These are phyloP conservation scores for Ceratoteleas bidentatus DNA, from an alignment of 1,140 invertebrate species.

Conservation along the genomic window DNA sequence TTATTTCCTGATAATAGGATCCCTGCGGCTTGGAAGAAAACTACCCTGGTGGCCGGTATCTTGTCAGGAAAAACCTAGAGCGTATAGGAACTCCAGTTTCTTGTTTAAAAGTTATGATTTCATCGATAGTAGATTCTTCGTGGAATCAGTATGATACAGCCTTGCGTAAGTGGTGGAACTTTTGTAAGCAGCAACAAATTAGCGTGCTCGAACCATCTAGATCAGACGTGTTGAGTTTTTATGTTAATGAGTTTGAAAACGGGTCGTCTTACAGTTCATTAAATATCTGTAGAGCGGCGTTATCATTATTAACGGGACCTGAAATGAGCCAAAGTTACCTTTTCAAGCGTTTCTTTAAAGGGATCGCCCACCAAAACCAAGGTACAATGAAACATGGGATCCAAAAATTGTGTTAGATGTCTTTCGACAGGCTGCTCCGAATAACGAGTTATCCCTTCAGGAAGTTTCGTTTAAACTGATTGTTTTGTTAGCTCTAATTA, in stretches of 20 bases:
- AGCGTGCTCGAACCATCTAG: constrained; percentile 6
- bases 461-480: constrained; percentile 46
- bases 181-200: constrained; percentile 47
- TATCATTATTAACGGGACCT: constrained; percentile 30
- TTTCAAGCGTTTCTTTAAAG: constrained; percentile 64
- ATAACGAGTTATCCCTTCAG: constrained; percentile 40
- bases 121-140: constrained; percentile 64
- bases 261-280: constrained; percentile 5
- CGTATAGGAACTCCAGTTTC: constrained; percentile 35
- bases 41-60: not conserved
- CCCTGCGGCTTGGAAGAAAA: too few species aligned
- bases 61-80: constrained; percentile 59
- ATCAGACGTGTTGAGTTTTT: constrained; percentile 27
- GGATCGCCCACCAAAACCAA: constrained; percentile 45
- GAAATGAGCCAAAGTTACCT: constrained; percentile 38
- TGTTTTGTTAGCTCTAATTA: constrained; percentile 11
- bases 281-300: constrained; percentile 19
- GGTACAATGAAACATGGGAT: constrained; percentile 62
- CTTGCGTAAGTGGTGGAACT: constrained; percentile 67
- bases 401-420: constrained; percentile 57
- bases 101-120: constrained; percentile 52
- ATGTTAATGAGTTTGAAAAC: not conserved
- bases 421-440: constrained; percentile 21
- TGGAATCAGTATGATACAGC: constrained; percentile 64
- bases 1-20: too few species aligned